phyloP scores from a whole-genome alignment of 2,888 invertebrate species.

The Tholera decimalis region DNA sequence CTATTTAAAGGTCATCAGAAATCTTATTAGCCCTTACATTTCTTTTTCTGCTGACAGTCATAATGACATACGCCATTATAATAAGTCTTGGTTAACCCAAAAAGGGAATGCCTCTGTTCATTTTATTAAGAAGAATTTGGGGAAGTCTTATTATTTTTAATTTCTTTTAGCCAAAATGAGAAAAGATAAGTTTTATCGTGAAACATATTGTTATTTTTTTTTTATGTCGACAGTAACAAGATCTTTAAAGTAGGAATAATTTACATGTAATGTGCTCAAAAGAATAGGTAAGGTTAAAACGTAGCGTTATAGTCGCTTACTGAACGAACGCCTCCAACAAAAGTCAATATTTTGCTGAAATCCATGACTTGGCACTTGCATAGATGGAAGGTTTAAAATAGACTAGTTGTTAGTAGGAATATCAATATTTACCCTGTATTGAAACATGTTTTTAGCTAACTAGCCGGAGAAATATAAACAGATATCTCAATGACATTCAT shows the following conservation, averaged over 20 bases:
- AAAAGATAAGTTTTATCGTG: background rate
- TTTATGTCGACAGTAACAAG: too few relatives aligned
- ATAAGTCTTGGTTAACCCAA: background rate
- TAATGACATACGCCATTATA: slow-evolving; percentile 19
- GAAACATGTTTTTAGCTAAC: slow-evolving; percentile 10
- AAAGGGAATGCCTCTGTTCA: slow-evolving; percentile 2
- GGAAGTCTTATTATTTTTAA: slow-evolving; percentile 18
- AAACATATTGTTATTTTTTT: background rate
- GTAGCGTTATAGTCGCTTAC: too few relatives aligned
- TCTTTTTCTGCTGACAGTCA: background rate
- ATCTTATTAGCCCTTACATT: slow-evolving; percentile 1
- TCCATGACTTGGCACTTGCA: too few relatives aligned
- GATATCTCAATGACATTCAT: slow-evolving; percentile 24
- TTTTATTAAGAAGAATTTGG: slow-evolving; percentile 13
- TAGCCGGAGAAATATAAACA: slow-evolving; percentile 10
- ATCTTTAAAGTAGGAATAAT: too few relatives aligned
- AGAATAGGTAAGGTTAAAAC: too few relatives aligned
- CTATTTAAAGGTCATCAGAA: background rate
- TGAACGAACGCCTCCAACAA: too few relatives aligned
- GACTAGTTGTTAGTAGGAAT: background rate
- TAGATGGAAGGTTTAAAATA: too few relatives aligned
- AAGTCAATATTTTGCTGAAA: slow-evolving; percentile 1
- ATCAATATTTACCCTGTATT: slow-evolving; percentile 1
- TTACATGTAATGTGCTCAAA: too few relatives aligned
- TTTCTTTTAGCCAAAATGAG: background rate